phyloP scores from a whole-genome alignment of 2,113 vertebrate species.

The Bothrops jararaca region DNA sequence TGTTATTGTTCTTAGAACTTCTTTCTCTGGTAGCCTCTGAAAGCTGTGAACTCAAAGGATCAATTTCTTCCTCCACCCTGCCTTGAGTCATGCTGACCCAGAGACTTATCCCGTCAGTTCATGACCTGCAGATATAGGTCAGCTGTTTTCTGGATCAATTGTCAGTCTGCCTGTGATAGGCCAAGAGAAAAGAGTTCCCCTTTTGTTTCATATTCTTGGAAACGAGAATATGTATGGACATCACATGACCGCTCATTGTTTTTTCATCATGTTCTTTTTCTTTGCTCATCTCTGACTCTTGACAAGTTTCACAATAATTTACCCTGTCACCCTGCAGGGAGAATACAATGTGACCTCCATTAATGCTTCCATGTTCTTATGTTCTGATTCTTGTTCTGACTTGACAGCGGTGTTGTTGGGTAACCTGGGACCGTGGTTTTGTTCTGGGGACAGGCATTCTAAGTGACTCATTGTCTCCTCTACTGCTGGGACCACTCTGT shows the following conservation, averaged over 20 bases:
- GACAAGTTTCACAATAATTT: conserved; percentile 15
- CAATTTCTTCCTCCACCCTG: background rate
- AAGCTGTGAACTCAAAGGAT: conserved; percentile 6
- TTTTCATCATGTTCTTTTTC: background rate
- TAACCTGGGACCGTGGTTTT: conserved; percentile 20
- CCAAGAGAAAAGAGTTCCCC: background rate
- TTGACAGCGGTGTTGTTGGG: background rate
- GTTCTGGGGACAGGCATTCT: background rate
- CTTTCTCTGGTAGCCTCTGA: background rate
- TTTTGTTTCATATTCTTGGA: background rate
- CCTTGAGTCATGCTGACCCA: background rate
- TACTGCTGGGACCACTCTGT: conserved; percentile 20
- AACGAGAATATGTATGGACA: background rate
- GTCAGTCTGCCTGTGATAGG: background rate
- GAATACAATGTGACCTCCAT: background rate
- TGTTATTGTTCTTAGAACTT: background rate
- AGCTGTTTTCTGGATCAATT: conserved; percentile 23
- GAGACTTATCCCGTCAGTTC: conserved; percentile 19
- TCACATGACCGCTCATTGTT: background rate
- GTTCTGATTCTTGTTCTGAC: background rate
- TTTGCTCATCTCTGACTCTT: conserved; percentile 4
- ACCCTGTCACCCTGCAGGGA: background rate
- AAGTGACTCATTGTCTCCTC: background rate
- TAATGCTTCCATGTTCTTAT: background rate
- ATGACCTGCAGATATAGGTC: conserved; percentile 29